These are phyloP conservation scores for Aphrocallistes beatrix DNA, from an alignment of 37 sponge, comb jelly and placozoan genomes.

Conservation along the genomic window DNA sequence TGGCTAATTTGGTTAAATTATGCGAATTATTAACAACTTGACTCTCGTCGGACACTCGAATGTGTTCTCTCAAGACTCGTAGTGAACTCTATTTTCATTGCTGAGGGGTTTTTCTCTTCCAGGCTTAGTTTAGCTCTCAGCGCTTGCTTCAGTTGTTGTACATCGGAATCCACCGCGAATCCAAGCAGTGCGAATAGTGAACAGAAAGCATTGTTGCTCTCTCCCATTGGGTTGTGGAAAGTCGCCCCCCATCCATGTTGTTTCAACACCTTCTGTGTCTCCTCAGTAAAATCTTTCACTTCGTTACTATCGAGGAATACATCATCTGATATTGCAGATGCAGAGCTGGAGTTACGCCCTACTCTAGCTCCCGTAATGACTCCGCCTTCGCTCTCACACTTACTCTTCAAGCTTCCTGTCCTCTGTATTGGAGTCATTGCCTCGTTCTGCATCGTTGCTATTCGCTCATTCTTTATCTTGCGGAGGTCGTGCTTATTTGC, in stretches of 20 bases:
- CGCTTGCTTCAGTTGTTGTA: neutral
- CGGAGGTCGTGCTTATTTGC: neutral
- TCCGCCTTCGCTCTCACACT: neutral
- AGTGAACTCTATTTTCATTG: neutral
- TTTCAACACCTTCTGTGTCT: neutral
- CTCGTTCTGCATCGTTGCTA: neutral
- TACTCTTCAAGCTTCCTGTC: neutral
- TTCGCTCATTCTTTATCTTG: neutral
- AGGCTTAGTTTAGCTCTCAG: neutral
- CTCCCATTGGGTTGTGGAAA: neutral
- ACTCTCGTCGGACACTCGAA: neutral
- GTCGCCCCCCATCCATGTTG: neutral
- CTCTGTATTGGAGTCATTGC: neutral
- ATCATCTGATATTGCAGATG: neutral
- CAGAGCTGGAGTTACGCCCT: neutral
- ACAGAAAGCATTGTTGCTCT: neutral
- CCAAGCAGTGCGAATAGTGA: neutral
- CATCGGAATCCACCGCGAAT: neutral
- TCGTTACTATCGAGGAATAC: neutral
- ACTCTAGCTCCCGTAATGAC: neutral
- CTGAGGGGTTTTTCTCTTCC: neutral
- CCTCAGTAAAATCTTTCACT: neutral
- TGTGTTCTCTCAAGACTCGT: neutral
- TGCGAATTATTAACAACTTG: neutral
- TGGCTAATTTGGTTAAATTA: too few species aligned